A percentile compares a stretch with the other conserved stretches of the same genome.
These are phyloP conservation scores for Clunio marinus DNA, from an alignment of 2,888 invertebrate species.

Conservation along the genomic window DNA sequence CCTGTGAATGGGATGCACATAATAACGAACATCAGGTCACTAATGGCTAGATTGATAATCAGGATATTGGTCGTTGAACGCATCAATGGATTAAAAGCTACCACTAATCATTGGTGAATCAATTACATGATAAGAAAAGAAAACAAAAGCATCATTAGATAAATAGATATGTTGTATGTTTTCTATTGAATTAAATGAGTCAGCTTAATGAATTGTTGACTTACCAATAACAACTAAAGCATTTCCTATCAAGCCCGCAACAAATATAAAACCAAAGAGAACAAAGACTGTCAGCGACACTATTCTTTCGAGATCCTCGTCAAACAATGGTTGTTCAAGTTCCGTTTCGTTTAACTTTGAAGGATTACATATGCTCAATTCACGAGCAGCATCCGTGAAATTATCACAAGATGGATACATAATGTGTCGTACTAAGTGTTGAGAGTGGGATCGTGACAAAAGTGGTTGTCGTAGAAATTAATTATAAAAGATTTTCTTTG, in stretches of 20 bases:
- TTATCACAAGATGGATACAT: slow-evolving; percentile 32
- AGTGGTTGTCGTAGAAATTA: slow-evolving; percentile 4
- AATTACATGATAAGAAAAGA: neutral
- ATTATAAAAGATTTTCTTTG: neutral
- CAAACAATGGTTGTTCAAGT: slow-evolving; percentile 7
- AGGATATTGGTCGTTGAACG: slow-evolving; percentile 89
- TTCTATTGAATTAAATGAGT: neutral
- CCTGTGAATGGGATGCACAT: slow-evolving; percentile 88
- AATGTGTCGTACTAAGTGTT: too few species aligned
- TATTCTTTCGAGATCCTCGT: slow-evolving; percentile 55
- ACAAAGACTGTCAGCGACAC: slow-evolving; percentile 73
- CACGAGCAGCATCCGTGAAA: neutral
- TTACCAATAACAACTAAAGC: slow-evolving; percentile 71
- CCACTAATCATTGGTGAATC: slow-evolving; percentile 54
- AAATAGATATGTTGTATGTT: too few species aligned
- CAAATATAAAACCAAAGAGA: slow-evolving; percentile 79
- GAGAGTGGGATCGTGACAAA: too few species aligned
- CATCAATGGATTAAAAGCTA: slow-evolving; percentile 84
- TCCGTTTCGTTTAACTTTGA: neutral
- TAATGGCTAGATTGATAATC: slow-evolving; percentile 82
- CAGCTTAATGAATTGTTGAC: slow-evolving; percentile 41
- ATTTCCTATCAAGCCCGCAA: slow-evolving; percentile 86
- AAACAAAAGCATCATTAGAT: neutral
- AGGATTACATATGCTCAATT: slow-evolving; percentile 20
- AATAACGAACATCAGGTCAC: slow-evolving; percentile 84